These are phyloP conservation scores for Takifugu flavidus DNA, from an alignment of 2,113 vertebrate genomes.

Conservation along the genomic window DNA sequence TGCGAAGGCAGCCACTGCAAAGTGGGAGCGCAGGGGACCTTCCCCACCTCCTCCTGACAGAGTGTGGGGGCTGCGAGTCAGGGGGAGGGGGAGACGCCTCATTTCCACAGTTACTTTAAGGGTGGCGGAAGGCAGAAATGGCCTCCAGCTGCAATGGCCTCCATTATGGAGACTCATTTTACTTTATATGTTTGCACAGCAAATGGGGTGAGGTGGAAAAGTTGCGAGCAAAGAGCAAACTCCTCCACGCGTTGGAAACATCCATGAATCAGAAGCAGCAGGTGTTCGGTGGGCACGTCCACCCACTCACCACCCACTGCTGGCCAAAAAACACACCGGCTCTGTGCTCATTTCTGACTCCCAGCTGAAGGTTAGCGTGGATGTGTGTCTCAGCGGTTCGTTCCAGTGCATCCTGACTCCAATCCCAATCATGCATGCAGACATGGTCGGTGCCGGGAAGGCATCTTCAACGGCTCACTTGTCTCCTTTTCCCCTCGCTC, in stretches of 20 bases:
- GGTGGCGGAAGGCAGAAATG: slow-evolving; percentile 3
- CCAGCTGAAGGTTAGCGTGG: too few species aligned
- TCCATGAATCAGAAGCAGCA: slow-evolving; percentile 27
- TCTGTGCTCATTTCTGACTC: too few species aligned
- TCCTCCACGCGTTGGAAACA: slow-evolving; percentile 14
- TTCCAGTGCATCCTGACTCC: slow-evolving; percentile 8
- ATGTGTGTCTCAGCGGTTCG: not conserved
- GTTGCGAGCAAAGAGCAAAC: slow-evolving; percentile 9
- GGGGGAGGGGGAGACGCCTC: slow-evolving; percentile 10
- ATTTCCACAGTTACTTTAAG: slow-evolving; percentile 18
- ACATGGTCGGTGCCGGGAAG: too few species aligned
- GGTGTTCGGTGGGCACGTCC: slow-evolving; percentile 7
- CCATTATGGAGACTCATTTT: not conserved
- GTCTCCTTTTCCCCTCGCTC: too few species aligned
- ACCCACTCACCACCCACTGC: slow-evolving; percentile 12
- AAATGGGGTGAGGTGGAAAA: not conserved
- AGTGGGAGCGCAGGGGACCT: slow-evolving; percentile 7
- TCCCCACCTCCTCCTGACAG: slow-evolving; percentile 15
- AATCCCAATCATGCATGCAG: too few species aligned
- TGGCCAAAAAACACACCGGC: too few species aligned
- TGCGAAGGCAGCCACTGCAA: not conserved
- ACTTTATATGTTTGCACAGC: slow-evolving; percentile 16
- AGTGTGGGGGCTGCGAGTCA: slow-evolving; percentile 4
- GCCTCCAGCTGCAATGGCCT: not conserved
- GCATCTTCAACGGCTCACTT: too few species aligned